phyloP scores from a whole-genome alignment of 2,113 vertebrate species.

The Lepisosteus oculatus region DNA sequence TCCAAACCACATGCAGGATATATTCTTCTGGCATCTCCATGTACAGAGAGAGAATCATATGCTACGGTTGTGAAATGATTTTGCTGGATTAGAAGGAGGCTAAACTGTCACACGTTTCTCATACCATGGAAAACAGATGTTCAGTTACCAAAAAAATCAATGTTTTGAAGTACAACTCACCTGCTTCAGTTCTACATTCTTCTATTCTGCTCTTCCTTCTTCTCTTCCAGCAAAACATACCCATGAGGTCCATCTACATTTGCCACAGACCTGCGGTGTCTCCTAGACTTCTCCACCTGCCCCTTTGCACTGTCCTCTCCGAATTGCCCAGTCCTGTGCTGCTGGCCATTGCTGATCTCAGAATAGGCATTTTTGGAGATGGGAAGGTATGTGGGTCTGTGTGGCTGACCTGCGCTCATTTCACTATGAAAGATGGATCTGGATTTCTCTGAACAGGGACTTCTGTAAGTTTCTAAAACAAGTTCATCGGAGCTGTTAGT shows the following conservation, averaged over 20 bases:
- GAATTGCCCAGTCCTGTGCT: neutral
- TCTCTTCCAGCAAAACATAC: conserved; percentile 22
- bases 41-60: too few relatives aligned
- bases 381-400: conserved; percentile 35
- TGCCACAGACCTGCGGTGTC: conserved; percentile 13
- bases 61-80: too few relatives aligned
- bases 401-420: conserved; percentile 8
- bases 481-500: conserved; percentile 13
- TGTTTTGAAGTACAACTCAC: conserved; percentile 1
- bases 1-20: too few relatives aligned
- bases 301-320: neutral
- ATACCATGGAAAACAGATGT: neutral
- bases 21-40: too few relatives aligned
- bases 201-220: conserved; percentile 30
- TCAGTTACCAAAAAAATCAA: neutral
- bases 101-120: too few relatives aligned
- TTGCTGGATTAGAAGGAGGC: too few relatives aligned
- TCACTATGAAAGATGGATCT: neutral
- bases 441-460: neutral
- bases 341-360: conserved; percentile 18
- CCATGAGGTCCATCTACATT: conserved; percentile 14
- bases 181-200: conserved; percentile 39
- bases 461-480: conserved; percentile 22
- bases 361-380: conserved; percentile 25
- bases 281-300: conserved; percentile 5